These are phyloP conservation scores for Heliothis subflexa DNA, from an alignment of 1,140 invertebrate species.

Conservation along the genomic window DNA sequence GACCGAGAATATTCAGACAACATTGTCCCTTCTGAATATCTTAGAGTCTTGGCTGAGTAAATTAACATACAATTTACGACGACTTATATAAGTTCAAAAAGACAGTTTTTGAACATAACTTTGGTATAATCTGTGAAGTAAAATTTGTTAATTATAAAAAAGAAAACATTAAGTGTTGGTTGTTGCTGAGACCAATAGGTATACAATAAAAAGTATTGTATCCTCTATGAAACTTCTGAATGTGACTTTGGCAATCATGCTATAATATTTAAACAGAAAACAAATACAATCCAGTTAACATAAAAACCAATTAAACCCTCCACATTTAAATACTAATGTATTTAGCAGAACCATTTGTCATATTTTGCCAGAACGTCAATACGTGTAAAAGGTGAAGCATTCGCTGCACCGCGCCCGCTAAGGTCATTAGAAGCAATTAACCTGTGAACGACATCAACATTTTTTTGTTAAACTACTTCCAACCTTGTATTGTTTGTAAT, in stretches of 20 bases:
- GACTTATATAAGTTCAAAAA: constrained; percentile 48
- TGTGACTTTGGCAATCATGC: not conserved
- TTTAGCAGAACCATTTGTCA: constrained; percentile 20
- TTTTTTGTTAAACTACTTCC: not conserved
- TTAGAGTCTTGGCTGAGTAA: constrained; percentile 61
- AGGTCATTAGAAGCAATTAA: constrained; percentile 28
- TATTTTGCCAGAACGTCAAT: constrained; percentile 24
- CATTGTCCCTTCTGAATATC: constrained; percentile 71
- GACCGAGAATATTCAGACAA: constrained; percentile 64
- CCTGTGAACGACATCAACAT: constrained; percentile 19
- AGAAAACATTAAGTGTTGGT: no score
- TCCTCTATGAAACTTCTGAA: no score
- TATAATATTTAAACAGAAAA: not conserved
- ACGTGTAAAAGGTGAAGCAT: not conserved
- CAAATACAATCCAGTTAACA: not conserved
- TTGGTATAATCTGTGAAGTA: not conserved
- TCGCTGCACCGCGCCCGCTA: not conserved
- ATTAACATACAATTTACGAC: constrained; percentile 75
- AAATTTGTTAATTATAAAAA: no score
- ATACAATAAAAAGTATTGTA: no score
- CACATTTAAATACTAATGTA: not conserved
- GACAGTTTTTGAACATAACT: constrained; percentile 20
- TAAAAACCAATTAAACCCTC: no score
- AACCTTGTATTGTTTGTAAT: not conserved
- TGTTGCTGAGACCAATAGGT: no score